Base-by-base conservation (phyloP, 2,888 invertebrate genomes). In the Synergus laeviventris region DNA sequence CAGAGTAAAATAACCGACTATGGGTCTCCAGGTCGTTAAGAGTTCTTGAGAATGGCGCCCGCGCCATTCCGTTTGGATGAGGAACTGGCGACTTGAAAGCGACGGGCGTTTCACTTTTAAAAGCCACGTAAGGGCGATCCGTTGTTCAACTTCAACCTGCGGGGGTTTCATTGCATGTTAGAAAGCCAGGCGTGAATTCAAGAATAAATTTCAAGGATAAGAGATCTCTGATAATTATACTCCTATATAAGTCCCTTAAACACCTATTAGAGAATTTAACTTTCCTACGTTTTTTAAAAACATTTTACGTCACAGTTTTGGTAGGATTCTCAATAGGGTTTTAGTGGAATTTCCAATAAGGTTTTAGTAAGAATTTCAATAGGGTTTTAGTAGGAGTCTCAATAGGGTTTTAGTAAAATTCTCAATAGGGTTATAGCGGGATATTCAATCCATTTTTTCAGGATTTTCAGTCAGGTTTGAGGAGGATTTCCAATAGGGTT, bases 11-110 rank as follows among this genome's bases (percentile, higher is more conserved):
- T 31, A 39, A 11, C 12, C 14, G 42, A 16, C 39, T 42, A 39
- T 42, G 64, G n/a, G 64, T 45, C 75, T 64, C 60, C 11, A n/a
- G 31, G 64, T 18, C 39, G 24, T 78, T 78, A 77, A 79, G 74
- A 80, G 60, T 76, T 78, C 75, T 76, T 49, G 70, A 79, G 73
- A 79, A 70, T 59, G 75, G 74, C 31, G 24, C 49, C 56, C 38
- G 74, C 74, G 60, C 64, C 74, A 59, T 76, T 31, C 75, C 59
- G 11, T 56, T 56, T 21, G 11, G 21, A 56, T 56, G 21, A 21
- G 21, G 21, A 56, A 56, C 56, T 24, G 21, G 56, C 5, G 5
- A 56, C 21, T 21, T 56, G 21, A 56, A 21, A 21, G 21, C 56
- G 56, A 21, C 56, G 56, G 56, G 64, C 39, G 42, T 38, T 36